These are phyloP conservation scores for Parotia lawesii DNA, from an alignment of 2,113 vertebrate genomes.

Conservation along the genomic window DNA sequence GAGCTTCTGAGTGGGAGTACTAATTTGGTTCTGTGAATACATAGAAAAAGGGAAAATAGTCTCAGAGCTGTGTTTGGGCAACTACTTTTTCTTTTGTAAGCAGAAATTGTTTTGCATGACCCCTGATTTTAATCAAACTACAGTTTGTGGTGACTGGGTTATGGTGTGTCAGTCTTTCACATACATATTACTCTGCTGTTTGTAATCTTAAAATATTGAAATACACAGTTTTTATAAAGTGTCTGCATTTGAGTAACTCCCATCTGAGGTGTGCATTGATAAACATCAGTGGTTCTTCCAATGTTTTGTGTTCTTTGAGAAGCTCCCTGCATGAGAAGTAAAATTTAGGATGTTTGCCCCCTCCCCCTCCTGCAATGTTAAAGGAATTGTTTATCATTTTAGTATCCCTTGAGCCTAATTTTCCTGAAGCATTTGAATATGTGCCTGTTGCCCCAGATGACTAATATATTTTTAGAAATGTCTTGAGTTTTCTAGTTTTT, in stretches of 20 bases:
- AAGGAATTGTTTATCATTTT: background rate
- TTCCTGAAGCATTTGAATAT: background rate
- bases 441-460: background rate
- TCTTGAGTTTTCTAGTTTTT: background rate
- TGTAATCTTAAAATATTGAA: background rate
- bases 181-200: background rate
- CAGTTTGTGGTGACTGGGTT: background rate
- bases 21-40: background rate
- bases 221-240: background rate
- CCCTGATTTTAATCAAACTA: background rate
- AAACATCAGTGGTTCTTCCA: background rate
- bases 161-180: background rate
- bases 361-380: background rate
- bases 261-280: background rate
- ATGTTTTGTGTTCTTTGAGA: background rate
- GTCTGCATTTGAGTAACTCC: background rate
- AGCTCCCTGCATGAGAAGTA: background rate
- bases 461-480: background rate
- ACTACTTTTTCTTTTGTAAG: background rate
- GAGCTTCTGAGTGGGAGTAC: background rate
- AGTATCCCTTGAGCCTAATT: background rate
- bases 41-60: background rate
- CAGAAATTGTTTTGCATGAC: background rate
- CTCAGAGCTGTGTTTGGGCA: background rate
- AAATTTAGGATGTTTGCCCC: background rate